Base-by-base conservation (phyloP, 2,797 vertebrate genomes). In the Halcyon smyrnensis region DNA sequence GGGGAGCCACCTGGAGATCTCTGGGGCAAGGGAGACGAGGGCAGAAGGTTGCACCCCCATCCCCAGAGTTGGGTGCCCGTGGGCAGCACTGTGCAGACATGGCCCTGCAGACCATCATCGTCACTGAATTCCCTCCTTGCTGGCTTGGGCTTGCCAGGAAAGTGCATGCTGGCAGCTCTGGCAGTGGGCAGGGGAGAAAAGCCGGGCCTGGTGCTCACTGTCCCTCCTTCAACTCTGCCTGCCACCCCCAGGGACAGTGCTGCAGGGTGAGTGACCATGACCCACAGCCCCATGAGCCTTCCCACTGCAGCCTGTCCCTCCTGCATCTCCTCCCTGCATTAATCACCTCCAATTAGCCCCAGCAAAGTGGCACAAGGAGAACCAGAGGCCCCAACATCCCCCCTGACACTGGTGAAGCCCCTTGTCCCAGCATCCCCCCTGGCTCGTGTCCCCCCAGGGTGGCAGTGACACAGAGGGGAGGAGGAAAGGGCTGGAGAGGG, bases 261-360 rank as follows among this genome's bases (percentile, higher is more conserved):
- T 27, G 39, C 1, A 4, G 77, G 28, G 59, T 16, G 3, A 69
- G 19, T 48, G 59, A 45, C 45, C 48, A 30, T 5, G 13, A 45
- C 74, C 75, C 48, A 51, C 2, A 2, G 69, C 9, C 34, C 27
- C n/a, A 1, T 11, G 37, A 88, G 50, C 43, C 41, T 39, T 36
- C 32, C 64, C 71, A 62, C 64, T 32, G 17, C 56, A 39, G 9
- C 12, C 6, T 62, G 34, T 11, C 21, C 43, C 94, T 96, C 78
- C 91, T 84, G 56, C 82, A 5, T 39, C 94, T 94, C 90, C 80
- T 86, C 69, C 77, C 30, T 10, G 30, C 39, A 69, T 95, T 92
- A 93, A 84, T 87, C 92, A 79, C 30, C 70, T 87, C 84, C 87
- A 89, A 24, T 93, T 62, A 93, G 6, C 63, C 73, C 89, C 17